Evolutionary conservation across 1,140 invertebrate genomes (phyloP), one percentile per base, ranked within the genome.

Genomic region (Caenorhabditis tropicalis): DNA sequence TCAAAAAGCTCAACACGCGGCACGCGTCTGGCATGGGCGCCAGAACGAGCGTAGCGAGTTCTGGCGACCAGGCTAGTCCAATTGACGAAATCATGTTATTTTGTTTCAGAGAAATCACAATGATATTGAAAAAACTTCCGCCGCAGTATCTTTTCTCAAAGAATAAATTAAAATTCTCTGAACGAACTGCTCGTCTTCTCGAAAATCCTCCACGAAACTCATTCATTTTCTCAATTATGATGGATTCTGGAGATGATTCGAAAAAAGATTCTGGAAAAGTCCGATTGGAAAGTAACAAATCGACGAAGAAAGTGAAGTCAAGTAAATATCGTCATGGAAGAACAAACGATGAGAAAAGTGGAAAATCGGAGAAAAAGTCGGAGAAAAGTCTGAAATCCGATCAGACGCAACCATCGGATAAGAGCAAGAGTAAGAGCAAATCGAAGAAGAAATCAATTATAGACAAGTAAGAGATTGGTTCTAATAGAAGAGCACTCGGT

Each of bases 351-450:
- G 65, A 2, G 36, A 74, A 74, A 43, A 65, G 31, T 19, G 36
- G 65, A 74, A 24, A 15, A 74, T 21, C 15, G 36, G 21, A 46
- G 3, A 74, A 36, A 31, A 74, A 15, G 1, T n/a, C 36, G 9
- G 16, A 43, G 36, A 74, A 27, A 56, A 43, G 58, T 36, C 36
- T 65, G 58, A 33, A 33, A 36, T 65, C 58, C 3, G 58, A 65
- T 24, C 27, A 5, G 10, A 43, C 33, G 7, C 33, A 43, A 9
- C 36, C 19, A 4, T 74, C 65, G 21, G 65, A 74, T 1, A 74
- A 74, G 36, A 74, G 65, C n/a, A 74, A 74, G 36, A 74, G 65
- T n/a, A 74, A 74, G 15, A 74, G 65, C n/a, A 74, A 74, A 19
- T 43, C 36, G 9, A 74, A 74, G 65, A 74, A 74, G 10, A 74